Evolutionary conservation across 2,113 vertebrate genomes (phyloP), one percentile per base, ranked within the genome.

Genomic region (Strix uralensis): DNA sequence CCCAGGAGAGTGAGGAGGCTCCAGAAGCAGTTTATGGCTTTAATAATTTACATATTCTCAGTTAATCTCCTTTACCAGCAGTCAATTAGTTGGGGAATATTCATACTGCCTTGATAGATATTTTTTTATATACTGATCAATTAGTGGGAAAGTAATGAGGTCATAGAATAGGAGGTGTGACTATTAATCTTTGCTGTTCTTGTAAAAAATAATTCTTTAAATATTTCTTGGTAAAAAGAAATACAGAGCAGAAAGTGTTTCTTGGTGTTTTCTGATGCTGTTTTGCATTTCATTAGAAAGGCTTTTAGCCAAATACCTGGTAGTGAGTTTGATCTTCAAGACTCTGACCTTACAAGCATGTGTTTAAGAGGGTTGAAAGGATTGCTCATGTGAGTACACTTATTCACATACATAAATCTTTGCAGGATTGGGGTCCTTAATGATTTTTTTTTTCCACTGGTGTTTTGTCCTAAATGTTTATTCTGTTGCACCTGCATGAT

Each of bases 21-120:
- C 97, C 97, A 98, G 97, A 93, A 98, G 97, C 97, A 97, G 97
- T 97, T 96, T 94, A 75, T 92, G 92, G 82, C 91, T 97, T 98
- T 94, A 98, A 98, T 98, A 98, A 98, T 98, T 98, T 97, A 98
- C 97, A 81, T 96, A 96, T 86, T 95, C 97, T 98, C 97, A 85
- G 95, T 97, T 98, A 96, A 96, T 97, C 97, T 98, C 93, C 91
- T 96, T 98, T 98, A 98, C 95, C 96, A 95, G 97, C 93, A 96
- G 96, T 94, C 97, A 98, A 95, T 97, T 98, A 93, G 91, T 90
- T 87, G 82, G 81, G 81, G 86, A 94, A 88, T 96, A 97, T 92
- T 95, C 40, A 80, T 92, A 63, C 46, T 74, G 69, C 74, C 88
- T 92, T 92, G 71, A 78, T 38, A 86, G 89, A 81, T 72, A 47